phyloP scores from a whole-genome alignment of 2,113 vertebrate genomes.

The Crotophaga sulcirostris region DNA sequence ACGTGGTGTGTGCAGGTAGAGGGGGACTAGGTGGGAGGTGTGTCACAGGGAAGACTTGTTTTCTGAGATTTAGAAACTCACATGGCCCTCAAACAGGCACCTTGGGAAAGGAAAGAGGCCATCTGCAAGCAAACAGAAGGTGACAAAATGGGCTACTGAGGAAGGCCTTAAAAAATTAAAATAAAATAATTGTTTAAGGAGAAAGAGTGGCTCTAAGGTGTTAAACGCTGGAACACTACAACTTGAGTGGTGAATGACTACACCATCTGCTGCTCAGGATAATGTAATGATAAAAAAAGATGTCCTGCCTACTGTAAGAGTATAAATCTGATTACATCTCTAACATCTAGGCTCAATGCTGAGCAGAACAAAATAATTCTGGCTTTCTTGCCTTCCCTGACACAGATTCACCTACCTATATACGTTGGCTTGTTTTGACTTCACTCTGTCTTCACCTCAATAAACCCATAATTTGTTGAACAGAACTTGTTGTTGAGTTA shows the following conservation, averaged over 20 bases:
- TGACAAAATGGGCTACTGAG: background rate
- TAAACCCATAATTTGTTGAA: background rate
- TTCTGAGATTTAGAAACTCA: background rate
- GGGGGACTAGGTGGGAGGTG: too few relatives aligned
- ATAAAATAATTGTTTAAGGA: background rate
- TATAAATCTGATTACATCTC: background rate
- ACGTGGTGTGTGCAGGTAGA: background rate
- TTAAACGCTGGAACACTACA: background rate
- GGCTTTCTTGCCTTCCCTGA: background rate
- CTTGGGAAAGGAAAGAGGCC: background rate
- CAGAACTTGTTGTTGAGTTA: background rate
- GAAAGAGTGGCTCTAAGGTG: background rate
- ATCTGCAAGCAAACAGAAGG: background rate
- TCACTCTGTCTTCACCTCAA: background rate
- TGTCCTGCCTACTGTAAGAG: background rate
- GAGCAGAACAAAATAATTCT: background rate
- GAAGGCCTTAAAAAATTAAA: background rate
- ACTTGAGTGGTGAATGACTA: background rate
- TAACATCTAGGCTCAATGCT: background rate
- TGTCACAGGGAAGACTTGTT: background rate
- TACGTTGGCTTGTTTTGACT: background rate
- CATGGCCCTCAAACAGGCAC: accelerated
- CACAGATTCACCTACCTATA: background rate
- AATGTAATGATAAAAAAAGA: background rate
- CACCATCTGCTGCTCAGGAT: background rate